phyloP scores from a whole-genome alignment of 2,888 invertebrate genomes.

The Perizoma flavofasciatum region DNA sequence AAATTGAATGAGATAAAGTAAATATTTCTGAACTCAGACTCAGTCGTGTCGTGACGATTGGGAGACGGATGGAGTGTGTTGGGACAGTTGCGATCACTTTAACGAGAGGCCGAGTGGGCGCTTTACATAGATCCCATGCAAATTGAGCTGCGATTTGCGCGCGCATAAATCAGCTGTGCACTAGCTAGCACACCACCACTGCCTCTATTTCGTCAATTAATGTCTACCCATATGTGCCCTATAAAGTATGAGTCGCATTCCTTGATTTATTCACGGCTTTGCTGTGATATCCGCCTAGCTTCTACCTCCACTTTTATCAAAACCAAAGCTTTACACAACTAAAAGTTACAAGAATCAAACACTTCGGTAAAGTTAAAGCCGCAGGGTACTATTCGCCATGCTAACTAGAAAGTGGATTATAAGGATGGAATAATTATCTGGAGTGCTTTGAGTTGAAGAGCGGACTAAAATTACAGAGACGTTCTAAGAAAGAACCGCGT shows the following conservation, averaged over 20 bases:
- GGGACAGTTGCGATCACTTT: slow-evolving; percentile 54
- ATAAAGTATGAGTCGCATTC: slow-evolving; percentile 49
- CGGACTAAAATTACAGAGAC: slow-evolving; percentile 59
- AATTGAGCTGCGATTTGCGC: slow-evolving; percentile 70
- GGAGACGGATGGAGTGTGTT: slow-evolving; percentile 49
- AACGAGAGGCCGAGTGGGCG: slow-evolving; percentile 68
- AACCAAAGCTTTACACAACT: slow-evolving; percentile 18
- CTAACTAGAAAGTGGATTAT: slow-evolving; percentile 68
- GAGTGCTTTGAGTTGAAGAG: slow-evolving; percentile 49
- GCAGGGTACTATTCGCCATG: slow-evolving; percentile 36
- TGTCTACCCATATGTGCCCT: slow-evolving; percentile 60
- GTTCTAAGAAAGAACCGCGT: slow-evolving; percentile 51
- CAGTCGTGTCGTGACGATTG: slow-evolving; percentile 69
- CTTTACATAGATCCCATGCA: slow-evolving; percentile 75
- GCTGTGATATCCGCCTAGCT: slow-evolving; percentile 9
- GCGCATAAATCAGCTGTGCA: slow-evolving; percentile 60
- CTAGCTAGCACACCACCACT: slow-evolving; percentile 51
- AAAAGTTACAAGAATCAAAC: slow-evolving; percentile 21
- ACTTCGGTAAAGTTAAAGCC: slow-evolving; percentile 19
- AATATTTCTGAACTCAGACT: slow-evolving; percentile 52
- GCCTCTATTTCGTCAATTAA: slow-evolving; percentile 69
- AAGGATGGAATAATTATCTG: slow-evolving; percentile 59
- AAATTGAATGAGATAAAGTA: slow-evolving; percentile 46
- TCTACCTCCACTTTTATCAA: slow-evolving; percentile 6
- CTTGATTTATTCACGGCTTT: slow-evolving; percentile 49